Evolutionary conservation across 1,140 invertebrate species (phyloP), one percentile per base, ranked within the genome.

Genomic region (Arion vulgaris): DNA sequence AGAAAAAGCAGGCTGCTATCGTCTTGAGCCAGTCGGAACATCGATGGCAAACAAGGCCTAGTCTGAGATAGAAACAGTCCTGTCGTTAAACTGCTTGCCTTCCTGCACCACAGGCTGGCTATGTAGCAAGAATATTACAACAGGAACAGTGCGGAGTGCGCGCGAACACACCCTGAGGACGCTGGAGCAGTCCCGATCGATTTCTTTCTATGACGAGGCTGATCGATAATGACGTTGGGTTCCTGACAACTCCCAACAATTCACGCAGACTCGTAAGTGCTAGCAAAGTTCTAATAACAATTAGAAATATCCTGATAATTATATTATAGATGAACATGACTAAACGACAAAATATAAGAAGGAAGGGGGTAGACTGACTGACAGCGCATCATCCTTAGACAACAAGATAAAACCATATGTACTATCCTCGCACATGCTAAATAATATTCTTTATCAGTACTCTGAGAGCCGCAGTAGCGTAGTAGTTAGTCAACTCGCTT

Each of bases 71-170:
- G 53, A 77, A 77, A 77, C 32, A 49, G 49, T 7, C 74, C 71
- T 34, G 19, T 34, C 51, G 45, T 57, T 39, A 9, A 26, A 34
- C 74, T 28, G 74, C 53, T 28, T 77, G 74, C 74, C 45, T 74
- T 23, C 38, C 45, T 45, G 36, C 38, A 28, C 51, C 19, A 19
- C 73, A 36, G 45, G 45, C 26, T 51, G 1, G 74, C 49, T 53
- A 77, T 77, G 74, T 62, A 77, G 53, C 74, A 39, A n/a, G 19
- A 57, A 57, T 77, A 77, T 77, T 77, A 77, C 45, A 53, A 0
- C 23, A 39, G 51, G 49, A 41, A 23, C 15, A 45, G 39, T 2
- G 71, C 41, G 71, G 11, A 34, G 32, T n/a, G 26, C 15, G 26
- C 15, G 68, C 68, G 68, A 34, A 45, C 71, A 73, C 71, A 73